These are phyloP conservation scores for Myotis daubentonii DNA, from an alignment of 2,797 vertebrate genomes.

Conservation along the genomic window DNA sequence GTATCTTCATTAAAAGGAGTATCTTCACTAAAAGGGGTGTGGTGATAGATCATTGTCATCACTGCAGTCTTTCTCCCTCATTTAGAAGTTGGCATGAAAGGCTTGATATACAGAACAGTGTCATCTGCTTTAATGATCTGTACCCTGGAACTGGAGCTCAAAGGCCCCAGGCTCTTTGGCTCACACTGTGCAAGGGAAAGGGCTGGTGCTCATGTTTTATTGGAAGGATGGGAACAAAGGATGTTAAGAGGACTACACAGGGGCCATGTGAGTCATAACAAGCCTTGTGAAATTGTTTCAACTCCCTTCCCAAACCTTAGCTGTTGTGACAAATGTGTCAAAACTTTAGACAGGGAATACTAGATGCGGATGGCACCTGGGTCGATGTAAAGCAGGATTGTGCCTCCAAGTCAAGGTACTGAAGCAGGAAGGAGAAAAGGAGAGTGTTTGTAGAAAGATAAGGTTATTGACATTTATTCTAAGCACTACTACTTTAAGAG, in stretches of 20 bases:
- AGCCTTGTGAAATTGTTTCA: conserved; percentile 73
- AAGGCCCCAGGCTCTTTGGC: conserved; percentile 68
- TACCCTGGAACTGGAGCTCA: conserved; percentile 58
- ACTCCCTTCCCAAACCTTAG: conserved; percentile 69
- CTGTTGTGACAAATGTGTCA: conserved; percentile 79
- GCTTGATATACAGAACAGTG: conserved; percentile 73
- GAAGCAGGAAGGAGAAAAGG: conserved; percentile 9
- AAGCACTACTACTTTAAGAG: background rate
- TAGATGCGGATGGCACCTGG: conserved; percentile 56
- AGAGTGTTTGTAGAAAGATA: conserved; percentile 29
- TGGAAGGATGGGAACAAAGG: conserved; percentile 75
- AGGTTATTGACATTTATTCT: background rate
- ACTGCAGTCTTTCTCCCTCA: conserved; percentile 50
- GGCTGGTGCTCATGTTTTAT: conserved; percentile 55
- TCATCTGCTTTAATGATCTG: conserved; percentile 71
- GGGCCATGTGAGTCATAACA: conserved; percentile 67
- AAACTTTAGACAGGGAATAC: conserved; percentile 62
- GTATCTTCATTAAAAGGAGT: conserved; percentile 41
- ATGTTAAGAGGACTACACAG: conserved; percentile 65
- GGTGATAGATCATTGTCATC: conserved; percentile 58
- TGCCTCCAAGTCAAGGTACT: conserved; percentile 31
- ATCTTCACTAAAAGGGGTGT: conserved; percentile 15
- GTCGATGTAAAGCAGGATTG: background rate
- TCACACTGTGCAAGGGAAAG: conserved; percentile 69
- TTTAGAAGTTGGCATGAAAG: conserved; percentile 72